These are phyloP conservation scores for Lasiurus cinereus DNA, from an alignment of 2,113 vertebrate genomes.

Conservation along the genomic window DNA sequence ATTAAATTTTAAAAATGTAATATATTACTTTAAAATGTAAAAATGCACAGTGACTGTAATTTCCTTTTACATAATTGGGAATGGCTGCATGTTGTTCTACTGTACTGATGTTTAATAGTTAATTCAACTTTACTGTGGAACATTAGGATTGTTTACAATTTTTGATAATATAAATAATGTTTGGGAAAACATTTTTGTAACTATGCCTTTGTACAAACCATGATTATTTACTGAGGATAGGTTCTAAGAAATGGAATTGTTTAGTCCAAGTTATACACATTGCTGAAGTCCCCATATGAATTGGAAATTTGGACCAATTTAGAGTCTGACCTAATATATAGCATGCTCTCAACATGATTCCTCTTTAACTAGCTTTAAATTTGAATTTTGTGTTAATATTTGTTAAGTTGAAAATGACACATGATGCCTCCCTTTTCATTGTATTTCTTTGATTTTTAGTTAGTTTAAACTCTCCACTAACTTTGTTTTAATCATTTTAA, in stretches of 20 bases:
- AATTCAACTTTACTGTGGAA: not conserved
- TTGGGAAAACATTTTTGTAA: not conserved
- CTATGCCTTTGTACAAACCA: not conserved
- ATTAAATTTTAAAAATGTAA: not conserved
- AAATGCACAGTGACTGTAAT: not conserved
- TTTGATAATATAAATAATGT: not conserved
- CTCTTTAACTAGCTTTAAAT: not conserved
- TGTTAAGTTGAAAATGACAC: not conserved
- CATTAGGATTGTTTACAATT: not conserved
- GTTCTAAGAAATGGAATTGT: not conserved
- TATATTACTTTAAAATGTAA: constrained; percentile 1
- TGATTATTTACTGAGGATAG: not conserved
- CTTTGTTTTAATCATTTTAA: not conserved
- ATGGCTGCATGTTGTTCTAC: not conserved
- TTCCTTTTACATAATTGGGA: not conserved
- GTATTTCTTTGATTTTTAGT: not conserved
- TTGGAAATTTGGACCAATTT: not conserved
- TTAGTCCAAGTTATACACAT: not conserved
- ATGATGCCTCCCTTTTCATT: not conserved
- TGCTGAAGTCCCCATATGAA: not conserved
- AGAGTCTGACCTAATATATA: not conserved
- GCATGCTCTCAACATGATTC: not conserved
- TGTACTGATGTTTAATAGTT: not conserved
- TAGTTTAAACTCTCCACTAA: not conserved
- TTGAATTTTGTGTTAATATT: constrained; percentile 23